Conservation (phyloP, 64 coral and sea anemone genomes). For the Platygyra sinensis region DNA sequence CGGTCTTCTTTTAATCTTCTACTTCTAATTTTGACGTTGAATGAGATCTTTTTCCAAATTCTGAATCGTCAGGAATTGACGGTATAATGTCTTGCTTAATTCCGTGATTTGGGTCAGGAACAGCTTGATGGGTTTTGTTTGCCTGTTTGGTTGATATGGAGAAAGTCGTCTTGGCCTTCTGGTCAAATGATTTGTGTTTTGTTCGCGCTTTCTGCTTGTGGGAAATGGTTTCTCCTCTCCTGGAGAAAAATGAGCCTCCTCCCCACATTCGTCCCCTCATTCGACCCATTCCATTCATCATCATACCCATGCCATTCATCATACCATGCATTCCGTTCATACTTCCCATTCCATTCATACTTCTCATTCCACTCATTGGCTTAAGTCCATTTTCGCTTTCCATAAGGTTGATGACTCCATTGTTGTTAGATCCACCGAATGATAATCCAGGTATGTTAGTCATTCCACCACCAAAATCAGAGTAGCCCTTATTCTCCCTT, state of each 20-base stretch:
- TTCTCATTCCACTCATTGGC: constrained; percentile 35
- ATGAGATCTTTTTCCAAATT: not conserved
- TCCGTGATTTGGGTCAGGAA: not conserved
- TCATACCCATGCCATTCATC: constrained; percentile 22
- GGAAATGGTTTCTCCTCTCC: constrained; percentile 12
- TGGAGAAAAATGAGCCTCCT: constrained; percentile 11
- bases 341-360: not conserved
- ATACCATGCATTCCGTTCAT: constrained; percentile 24
- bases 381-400: constrained; percentile 33
- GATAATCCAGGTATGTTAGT: constrained; percentile 29
- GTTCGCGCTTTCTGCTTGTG: not conserved
- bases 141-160: not conserved
- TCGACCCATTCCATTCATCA: constrained; percentile 12
- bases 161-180: not conserved
- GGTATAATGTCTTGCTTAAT: not conserved
- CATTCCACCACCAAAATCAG: constrained; percentile 21
- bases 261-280: constrained; percentile 11
- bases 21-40: too few species aligned
- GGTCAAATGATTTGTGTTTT: not conserved
- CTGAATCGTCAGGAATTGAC: not conserved
- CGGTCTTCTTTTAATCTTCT: too few species aligned
- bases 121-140: not conserved
- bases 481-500: constrained; percentile 23
- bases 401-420: constrained; percentile 46
- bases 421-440: not conserved